phyloP scores from a whole-genome alignment of 2,888 invertebrate genomes.

The Phymatocera aterrima region DNA sequence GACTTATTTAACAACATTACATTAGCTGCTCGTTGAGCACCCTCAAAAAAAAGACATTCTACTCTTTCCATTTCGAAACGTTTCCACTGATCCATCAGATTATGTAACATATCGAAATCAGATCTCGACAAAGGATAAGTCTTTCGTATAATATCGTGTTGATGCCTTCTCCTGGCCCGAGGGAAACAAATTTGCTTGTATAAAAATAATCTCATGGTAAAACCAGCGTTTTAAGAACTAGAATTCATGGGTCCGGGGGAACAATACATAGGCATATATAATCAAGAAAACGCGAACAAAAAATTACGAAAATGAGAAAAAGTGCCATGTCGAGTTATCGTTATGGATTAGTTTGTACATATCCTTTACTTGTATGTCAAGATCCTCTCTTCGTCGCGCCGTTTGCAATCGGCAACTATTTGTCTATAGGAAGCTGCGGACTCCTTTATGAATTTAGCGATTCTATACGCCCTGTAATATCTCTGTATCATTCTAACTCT shows the following conservation, averaged over 20 bases:
- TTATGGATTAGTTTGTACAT: not conserved
- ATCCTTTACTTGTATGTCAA: slow-evolving; percentile 75
- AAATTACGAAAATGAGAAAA: not conserved
- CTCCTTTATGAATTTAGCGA: slow-evolving; percentile 75
- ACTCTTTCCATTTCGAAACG: slow-evolving; percentile 81
- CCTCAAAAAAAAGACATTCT: slow-evolving; percentile 80
- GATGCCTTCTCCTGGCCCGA: slow-evolving; percentile 72
- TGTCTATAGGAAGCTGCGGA: slow-evolving; percentile 76
- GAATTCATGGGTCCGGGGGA: too few relatives aligned
- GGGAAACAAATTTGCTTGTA: not conserved
- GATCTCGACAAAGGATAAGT: slow-evolving; percentile 83
- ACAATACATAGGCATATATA: too few relatives aligned
- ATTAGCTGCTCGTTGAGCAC: slow-evolving; percentile 84
- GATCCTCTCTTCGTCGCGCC: slow-evolving; percentile 73
- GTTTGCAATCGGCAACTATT: slow-evolving; percentile 76
- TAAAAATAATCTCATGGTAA: not conserved
- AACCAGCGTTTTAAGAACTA: not conserved
- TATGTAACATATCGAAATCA: slow-evolving; percentile 86
- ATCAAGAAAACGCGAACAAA: too few relatives aligned
- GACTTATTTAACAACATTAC: slow-evolving; percentile 85
- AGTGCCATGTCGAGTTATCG: not conserved
- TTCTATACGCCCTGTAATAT: slow-evolving; percentile 79
- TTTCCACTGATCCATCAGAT: slow-evolving; percentile 83
- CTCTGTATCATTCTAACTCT: slow-evolving; percentile 80
- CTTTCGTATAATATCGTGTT: slow-evolving; percentile 79